phyloP scores from a whole-genome alignment of 1,140 invertebrate genomes.

The Coenobita brevimanus region DNA sequence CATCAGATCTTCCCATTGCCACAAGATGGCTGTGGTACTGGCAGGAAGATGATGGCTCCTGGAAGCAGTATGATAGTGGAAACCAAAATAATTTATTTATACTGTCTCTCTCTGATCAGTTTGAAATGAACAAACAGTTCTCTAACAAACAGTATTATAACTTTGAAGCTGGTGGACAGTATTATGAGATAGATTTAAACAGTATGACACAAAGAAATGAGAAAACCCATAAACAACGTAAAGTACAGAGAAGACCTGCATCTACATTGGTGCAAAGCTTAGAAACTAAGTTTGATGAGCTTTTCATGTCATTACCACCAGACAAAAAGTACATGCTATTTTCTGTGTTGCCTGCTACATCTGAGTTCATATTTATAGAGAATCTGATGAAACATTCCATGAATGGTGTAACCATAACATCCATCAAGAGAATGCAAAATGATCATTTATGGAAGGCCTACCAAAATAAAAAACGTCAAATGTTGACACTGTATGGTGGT shows the following conservation, averaged over 20 bases:
- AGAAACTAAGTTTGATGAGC: slow-evolving; percentile 31
- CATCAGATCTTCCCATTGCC: background rate
- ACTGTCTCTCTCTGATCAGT: slow-evolving; percentile 53
- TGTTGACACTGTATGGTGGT: slow-evolving; percentile 18
- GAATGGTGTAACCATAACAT: background rate
- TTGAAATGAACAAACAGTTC: slow-evolving; percentile 35
- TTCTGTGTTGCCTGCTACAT: background rate
- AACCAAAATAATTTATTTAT: slow-evolving; percentile 25
- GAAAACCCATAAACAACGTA: background rate
- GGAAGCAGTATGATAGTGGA: slow-evolving; percentile 43
- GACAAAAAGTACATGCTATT: slow-evolving; percentile 18
- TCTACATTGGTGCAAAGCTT: background rate
- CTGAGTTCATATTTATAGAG: slow-evolving; percentile 57
- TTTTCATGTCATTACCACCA: slow-evolving; percentile 7
- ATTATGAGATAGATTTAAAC: slow-evolving; percentile 32
- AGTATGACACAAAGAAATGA: slow-evolving; percentile 34
- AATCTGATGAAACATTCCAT: slow-evolving; percentile 30
- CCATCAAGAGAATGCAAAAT: slow-evolving; percentile 56
- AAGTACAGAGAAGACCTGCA: slow-evolving; percentile 51
- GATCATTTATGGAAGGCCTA: slow-evolving; percentile 58
- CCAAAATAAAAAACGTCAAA: slow-evolving; percentile 59
- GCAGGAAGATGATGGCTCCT: slow-evolving; percentile 35
- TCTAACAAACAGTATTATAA: background rate
- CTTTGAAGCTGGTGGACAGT: background rate
- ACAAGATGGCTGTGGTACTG: slow-evolving; percentile 66